Base-by-base conservation (phyloP, 2,888 invertebrate species). In the Drosophila peninsularis region DNA sequence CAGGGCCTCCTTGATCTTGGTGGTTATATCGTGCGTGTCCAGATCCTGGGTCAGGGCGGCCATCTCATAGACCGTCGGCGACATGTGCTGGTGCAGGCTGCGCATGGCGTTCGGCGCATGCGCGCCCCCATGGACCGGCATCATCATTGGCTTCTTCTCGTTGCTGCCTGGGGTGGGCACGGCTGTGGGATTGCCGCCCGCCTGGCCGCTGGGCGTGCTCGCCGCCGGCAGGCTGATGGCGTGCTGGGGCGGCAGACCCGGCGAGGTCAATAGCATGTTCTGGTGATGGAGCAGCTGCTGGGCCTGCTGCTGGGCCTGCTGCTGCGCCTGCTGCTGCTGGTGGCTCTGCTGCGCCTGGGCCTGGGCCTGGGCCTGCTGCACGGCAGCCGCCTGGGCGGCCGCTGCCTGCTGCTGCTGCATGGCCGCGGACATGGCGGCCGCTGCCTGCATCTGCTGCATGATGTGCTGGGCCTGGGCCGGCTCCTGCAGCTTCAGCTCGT, bases 61-160 rank as follows among this genome's bases (percentile, higher is more conserved):
- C 96, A 98, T 98, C 93, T 99, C 98, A 92, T 98, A 98, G 17
- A 98, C 98, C 85, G 98, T 98, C n/a, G 98, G 97, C 41, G 97
- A 97, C 93, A 97, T 96, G 90, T 97, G 96, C 75, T 96, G 96
- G 90, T 96, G 96, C 78, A 97, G 94, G 69, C 94, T 94, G 37
- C 97, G 94, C 93, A 97, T 94, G 2, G 95, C 94, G 19, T 95
- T 94, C 49, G 94, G 94, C 89, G 95, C 95, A 89, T 95, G 95
- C 19, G 96, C 95, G 19, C 94, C 95, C 19, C 94, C 94, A 75
- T 94, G 93, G 63, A 93, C 94, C 53, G 95, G 94, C 78, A 94
- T 94, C 75, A 94, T 93, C 14, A 94, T 94, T 71, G 94, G 94
- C 66, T 94, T 93, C 78, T 94, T 94, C 71, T 88, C 90, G 39